These are phyloP conservation scores for Ataeniobius toweri DNA, from an alignment of 2,797 vertebrate genomes.

Conservation along the genomic window DNA sequence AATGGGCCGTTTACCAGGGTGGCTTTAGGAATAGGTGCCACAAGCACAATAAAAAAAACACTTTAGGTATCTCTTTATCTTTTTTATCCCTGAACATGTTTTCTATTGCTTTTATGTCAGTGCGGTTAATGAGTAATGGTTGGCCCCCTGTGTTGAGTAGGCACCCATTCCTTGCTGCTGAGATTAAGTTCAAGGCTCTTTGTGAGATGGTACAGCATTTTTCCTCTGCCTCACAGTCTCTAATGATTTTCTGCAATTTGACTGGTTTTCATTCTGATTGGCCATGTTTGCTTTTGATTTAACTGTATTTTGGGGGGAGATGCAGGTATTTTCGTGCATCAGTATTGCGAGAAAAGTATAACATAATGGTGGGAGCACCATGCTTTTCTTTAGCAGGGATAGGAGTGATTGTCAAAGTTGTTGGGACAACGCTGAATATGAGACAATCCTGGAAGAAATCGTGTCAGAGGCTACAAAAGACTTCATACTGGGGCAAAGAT, in stretches of 20 bases:
- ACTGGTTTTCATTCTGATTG: constrained; percentile 14
- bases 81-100: too few relatives aligned
- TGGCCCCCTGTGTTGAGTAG: too few relatives aligned
- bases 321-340: background rate
- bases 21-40: background rate
- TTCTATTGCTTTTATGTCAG: too few relatives aligned
- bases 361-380: background rate
- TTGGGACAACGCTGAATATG: background rate
- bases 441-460: background rate
- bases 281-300: background rate
- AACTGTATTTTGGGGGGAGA: background rate
- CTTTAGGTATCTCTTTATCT: too few relatives aligned
- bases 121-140: too few relatives aligned
- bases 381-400: background rate
- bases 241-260: background rate
- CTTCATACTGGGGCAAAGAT: background rate
- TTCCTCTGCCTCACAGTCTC: background rate
- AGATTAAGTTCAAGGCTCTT: too few relatives aligned
- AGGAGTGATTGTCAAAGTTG: background rate
- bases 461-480: background rate
- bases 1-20: background rate
- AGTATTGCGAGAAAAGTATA: too few relatives aligned
- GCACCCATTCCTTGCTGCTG: too few relatives aligned
- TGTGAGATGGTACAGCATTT: background rate
- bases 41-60: background rate